Conservation (phyloP, 2,797 vertebrate species). For the Cossypha heuglini region DNA sequence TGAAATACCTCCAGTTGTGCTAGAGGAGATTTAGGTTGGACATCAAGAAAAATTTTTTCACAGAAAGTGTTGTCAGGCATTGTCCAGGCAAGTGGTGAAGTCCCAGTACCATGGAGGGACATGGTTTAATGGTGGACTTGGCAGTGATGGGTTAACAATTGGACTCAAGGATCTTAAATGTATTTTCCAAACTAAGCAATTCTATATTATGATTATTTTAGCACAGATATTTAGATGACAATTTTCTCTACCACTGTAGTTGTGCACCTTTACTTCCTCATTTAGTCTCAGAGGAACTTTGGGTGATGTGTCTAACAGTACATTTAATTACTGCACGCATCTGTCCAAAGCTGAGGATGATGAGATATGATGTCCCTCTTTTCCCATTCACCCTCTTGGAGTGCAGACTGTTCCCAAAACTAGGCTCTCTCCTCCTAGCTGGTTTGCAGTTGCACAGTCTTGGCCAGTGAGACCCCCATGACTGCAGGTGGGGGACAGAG, state of each 20-base stretch:
- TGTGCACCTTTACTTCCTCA: neutral
- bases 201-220: neutral
- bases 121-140: neutral
- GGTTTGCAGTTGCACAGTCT: neutral
- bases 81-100: neutral
- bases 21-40: neutral
- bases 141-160: neutral
- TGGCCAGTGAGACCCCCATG: neutral
- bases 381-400: neutral
- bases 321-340: accelerated
- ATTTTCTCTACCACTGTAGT: neutral
- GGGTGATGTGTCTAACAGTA: neutral
- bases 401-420: neutral
- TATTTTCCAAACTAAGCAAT: neutral
- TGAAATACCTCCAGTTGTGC: neutral
- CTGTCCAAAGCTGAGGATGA: neutral
- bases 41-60: neutral
- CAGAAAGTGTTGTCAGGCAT: neutral
- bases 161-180: neutral
- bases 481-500: neutral
- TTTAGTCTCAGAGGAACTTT: neutral
- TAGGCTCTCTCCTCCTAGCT: neutral
- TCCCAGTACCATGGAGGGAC: neutral
- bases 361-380: neutral
- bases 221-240: neutral